phyloP scores from a whole-genome alignment of 2,113 vertebrate species.

The Bombycilla garrulus region DNA sequence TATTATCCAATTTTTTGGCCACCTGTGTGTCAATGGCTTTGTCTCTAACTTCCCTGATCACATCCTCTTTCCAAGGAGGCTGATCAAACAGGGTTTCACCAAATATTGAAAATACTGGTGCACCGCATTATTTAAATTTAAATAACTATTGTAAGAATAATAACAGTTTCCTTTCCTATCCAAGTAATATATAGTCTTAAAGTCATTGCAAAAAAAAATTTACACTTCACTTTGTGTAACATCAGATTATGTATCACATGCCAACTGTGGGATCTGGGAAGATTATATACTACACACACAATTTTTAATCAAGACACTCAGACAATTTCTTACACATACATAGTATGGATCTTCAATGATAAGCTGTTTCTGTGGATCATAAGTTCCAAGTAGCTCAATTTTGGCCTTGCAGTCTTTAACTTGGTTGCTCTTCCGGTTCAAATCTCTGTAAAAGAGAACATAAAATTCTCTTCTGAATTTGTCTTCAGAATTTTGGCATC shows the following conservation, averaged over 20 bases:
- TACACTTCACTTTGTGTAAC: neutral
- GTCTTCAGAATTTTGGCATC: neutral
- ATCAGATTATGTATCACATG: neutral
- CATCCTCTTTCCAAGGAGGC: neutral
- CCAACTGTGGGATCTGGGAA: neutral
- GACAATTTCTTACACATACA: slow-evolving; percentile 74
- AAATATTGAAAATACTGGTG: neutral
- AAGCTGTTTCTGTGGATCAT: slow-evolving; percentile 85
- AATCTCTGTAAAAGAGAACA: slow-evolving; percentile 79
- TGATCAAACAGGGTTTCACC: neutral
- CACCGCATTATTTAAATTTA: neutral
- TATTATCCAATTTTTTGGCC: neutral
- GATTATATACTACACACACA: neutral
- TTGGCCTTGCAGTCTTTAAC: slow-evolving; percentile 81
- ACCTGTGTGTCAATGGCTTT: neutral
- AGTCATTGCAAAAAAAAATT: neutral
- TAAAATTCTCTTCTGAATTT: neutral
- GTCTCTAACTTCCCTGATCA: neutral
- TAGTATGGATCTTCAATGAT: slow-evolving; percentile 90
- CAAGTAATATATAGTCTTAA: neutral
- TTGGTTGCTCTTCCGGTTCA: slow-evolving; percentile 82
- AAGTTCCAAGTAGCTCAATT: slow-evolving; percentile 87
- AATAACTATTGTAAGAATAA: neutral
- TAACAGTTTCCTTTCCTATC: neutral
- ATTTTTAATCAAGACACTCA: neutral